Percentiles rank a stretch among this genome's conserved stretches.
Evolutionary conservation across 2,797 vertebrate genomes (phyloP).

Genomic region (Chloroceryle amazona): DNA sequence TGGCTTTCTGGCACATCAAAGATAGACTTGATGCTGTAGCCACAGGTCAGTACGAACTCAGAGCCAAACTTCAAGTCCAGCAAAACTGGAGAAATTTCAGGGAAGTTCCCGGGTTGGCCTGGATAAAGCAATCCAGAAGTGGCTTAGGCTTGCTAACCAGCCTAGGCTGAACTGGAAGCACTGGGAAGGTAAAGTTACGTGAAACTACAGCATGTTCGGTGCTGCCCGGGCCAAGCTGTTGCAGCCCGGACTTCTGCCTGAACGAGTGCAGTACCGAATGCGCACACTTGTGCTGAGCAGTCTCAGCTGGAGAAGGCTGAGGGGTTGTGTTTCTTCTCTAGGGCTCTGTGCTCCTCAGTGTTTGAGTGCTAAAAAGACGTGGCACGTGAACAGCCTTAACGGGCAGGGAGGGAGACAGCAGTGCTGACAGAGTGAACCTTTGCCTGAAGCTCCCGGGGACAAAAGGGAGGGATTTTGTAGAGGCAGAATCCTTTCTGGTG

Average conservation of each 20-base stretch:
- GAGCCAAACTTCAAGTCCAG: not conserved
- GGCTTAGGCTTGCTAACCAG: not conserved
- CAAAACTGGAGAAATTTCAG: not conserved
- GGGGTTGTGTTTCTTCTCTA: not conserved
- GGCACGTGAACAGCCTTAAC: not conserved
- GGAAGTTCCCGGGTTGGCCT: not conserved
- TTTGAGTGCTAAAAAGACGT: not conserved
- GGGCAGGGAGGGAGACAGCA: not conserved
- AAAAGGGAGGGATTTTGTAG: not conserved
- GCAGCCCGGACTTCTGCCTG: not conserved
- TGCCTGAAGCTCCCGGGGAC: not conserved
- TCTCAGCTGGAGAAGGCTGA: not conserved
- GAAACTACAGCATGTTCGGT: rapidly evolving
- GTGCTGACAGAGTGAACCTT: not conserved
- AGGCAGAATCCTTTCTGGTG: not conserved
- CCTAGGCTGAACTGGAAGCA: not conserved
- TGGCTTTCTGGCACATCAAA: not conserved
- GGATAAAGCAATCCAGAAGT: not conserved
- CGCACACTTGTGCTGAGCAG: too few relatives aligned
- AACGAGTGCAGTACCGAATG: not conserved
- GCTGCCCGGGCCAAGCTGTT: not conserved
- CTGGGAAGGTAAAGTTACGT: not conserved
- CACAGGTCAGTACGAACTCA: not conserved
- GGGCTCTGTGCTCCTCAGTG: not conserved
- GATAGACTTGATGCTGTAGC: not conserved